Evolutionary conservation across 2,888 invertebrate species (phyloP).

Genomic region (Apantesis nais): DNA sequence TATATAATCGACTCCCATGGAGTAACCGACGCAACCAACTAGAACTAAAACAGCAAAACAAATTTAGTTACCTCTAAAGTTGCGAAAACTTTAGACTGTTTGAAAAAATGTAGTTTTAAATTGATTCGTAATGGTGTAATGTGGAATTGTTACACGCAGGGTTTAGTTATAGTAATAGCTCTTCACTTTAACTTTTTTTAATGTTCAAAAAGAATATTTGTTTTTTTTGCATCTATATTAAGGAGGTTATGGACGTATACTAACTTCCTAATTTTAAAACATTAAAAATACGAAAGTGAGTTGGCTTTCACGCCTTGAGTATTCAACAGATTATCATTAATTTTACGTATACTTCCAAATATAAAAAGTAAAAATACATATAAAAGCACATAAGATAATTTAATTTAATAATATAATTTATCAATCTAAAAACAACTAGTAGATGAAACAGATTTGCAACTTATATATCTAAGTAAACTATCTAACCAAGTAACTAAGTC

Average conservation of each 20-base stretch:
- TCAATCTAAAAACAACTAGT: too few relatives aligned
- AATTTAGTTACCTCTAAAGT: slow-evolving; percentile 22
- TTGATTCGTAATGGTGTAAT: neutral
- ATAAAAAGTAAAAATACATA: too few relatives aligned
- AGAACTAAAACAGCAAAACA: slow-evolving; percentile 26
- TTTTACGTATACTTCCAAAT: too few relatives aligned
- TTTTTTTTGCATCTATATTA: neutral
- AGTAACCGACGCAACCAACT: slow-evolving; percentile 22
- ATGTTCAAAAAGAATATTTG: neutral
- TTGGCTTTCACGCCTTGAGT: too few relatives aligned
- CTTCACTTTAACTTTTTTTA: neutral
- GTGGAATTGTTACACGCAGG: neutral
- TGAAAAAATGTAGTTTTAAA: neutral
- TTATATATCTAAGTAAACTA: too few relatives aligned
- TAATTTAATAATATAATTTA: too few relatives aligned
- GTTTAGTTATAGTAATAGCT: neutral
- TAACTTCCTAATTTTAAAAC: neutral
- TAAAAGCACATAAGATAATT: too few relatives aligned
- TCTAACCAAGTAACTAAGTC: too few relatives aligned
- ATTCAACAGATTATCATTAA: too few relatives aligned
- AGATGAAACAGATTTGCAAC: too few relatives aligned
- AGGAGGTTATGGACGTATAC: neutral
- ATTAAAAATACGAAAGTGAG: neutral
- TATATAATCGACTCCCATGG: slow-evolving; percentile 22
- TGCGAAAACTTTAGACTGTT: slow-evolving; percentile 6